phyloP scores from a whole-genome alignment of 2,888 invertebrate genomes.

The Gari tellinella region DNA sequence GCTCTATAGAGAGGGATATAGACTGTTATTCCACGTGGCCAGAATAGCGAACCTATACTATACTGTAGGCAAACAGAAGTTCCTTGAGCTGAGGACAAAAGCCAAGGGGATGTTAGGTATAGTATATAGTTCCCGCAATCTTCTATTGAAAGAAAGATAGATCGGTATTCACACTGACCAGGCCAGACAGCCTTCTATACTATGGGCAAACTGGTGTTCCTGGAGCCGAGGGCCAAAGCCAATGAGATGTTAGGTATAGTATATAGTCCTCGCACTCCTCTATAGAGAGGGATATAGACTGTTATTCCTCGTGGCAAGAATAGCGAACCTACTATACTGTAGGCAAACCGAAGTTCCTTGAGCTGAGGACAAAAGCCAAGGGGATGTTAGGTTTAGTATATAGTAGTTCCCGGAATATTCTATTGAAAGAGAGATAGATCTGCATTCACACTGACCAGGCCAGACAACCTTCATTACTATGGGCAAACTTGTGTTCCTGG shows the following conservation, averaged over 20 bases:
- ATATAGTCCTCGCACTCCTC: conserved; percentile 24
- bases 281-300: conserved; percentile 75
- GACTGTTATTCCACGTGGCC: conserved; percentile 83
- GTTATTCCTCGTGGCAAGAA: conserved; percentile 83
- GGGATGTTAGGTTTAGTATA: conserved; percentile 75
- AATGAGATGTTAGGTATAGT: no score
- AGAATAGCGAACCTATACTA: conserved; percentile 80
- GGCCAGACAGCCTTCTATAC: conserved; percentile 81
- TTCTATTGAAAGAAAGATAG: conserved; percentile 72
- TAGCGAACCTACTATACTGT: conserved; percentile 81
- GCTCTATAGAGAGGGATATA: conserved; percentile 71
- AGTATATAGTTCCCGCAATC: no score
- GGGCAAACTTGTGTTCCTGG: conserved; percentile 75
- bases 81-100: conserved; percentile 72
- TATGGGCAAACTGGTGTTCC: conserved; percentile 78
- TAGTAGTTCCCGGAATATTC: no score
- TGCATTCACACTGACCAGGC: conserved; percentile 83
- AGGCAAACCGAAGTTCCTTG: conserved; percentile 75
- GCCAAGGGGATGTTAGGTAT: conserved; percentile 77
- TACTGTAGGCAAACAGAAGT: conserved; percentile 78
- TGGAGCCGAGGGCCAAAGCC: conserved; percentile 76
- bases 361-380: conserved; percentile 76
- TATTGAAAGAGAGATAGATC: conserved; percentile 75
- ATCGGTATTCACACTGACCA: conserved; percentile 82
- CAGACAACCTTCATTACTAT: conserved; percentile 80